These are phyloP conservation scores for Lapara coniferarum DNA, from an alignment of 2,888 invertebrate genomes.

Conservation along the genomic window DNA sequence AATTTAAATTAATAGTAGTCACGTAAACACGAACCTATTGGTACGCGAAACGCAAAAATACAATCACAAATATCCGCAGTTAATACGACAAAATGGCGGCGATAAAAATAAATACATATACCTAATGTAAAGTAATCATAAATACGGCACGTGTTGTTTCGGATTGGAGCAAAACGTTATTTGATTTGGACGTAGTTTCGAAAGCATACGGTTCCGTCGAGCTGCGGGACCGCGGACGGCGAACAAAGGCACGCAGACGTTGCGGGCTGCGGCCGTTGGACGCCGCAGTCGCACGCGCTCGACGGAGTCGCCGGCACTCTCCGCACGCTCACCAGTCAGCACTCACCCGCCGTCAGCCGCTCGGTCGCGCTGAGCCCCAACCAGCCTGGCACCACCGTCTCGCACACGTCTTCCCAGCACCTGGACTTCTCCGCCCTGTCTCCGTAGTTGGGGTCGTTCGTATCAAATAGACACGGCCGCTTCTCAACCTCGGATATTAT, in stretches of 20 bases:
- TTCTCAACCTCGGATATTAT: constrained; percentile 75
- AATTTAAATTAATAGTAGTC: constrained; percentile 1
- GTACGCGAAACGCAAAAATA: constrained; percentile 22
- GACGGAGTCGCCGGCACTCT: constrained; percentile 49
- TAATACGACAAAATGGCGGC: constrained; percentile 60
- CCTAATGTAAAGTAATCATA: constrained; percentile 39
- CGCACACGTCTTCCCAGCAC: constrained; percentile 78
- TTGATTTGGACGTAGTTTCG: constrained; percentile 70
- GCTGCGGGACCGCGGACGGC: constrained; percentile 15
- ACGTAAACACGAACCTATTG: constrained; percentile 12
- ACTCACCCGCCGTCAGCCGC: constrained; percentile 77
- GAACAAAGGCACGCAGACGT: constrained; percentile 80
- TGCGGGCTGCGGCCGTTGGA: constrained; percentile 63
- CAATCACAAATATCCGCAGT: constrained; percentile 38
- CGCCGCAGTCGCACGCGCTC: constrained; percentile 42
- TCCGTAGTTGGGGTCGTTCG: constrained; percentile 71
- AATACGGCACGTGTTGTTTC: constrained; percentile 53
- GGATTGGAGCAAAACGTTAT: constrained; percentile 54
- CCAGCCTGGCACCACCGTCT: constrained; percentile 76
- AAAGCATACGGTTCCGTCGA: constrained; percentile 60
- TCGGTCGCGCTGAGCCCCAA: constrained; percentile 64
- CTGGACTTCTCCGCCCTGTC: constrained; percentile 75
- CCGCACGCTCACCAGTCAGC: constrained; percentile 57
- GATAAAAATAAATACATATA: constrained; percentile 35
- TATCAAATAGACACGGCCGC: constrained; percentile 72